Evolutionary conservation across 2,888 invertebrate species (phyloP), one percentile per base, ranked within the genome.

Genomic region (Sarcophaga rosellei): DNA sequence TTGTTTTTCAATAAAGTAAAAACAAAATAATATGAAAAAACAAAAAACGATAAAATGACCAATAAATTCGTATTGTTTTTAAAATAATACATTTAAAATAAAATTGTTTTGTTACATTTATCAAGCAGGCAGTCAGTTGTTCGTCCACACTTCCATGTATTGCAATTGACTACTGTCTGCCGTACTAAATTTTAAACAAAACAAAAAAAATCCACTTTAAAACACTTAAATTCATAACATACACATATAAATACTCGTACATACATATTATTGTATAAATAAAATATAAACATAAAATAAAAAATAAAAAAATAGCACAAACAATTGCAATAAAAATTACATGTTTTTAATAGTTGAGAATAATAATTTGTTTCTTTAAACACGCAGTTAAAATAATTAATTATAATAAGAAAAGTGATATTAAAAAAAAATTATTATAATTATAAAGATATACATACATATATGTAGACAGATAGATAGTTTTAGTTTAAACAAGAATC

Each of bases 281-380:
- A 78, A 77, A 81, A 78, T 75, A 66, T 25, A 62, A n/a, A 53
- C 75, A 59, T 57, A 53, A 47, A 70, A 70, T 25, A 15, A 68
- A 63, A 61, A 72, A 68, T 70, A 80, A 11, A 72, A 81, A 81
- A 84, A 81, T 86, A 86, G 84, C 86, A 86, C 84, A 75, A 75
- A 81, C n/a, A 78, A 69, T 83, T 79, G 75, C 70, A 86, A 75
- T 78, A 81, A 57, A 86, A 77, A 86, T 76, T 70, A 69, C 25
- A 62, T 4, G 53, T 53, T 53, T 47, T 75, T 66, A 35, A 81
- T 68, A 76, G 62, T 81, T 85, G 44, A 59, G 47, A 68, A 53
- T 72, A 72, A 59, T 63, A 47, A 53, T 65, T 15, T 66, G 17
- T 53, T 15, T 35, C 10, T 35, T 45, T 63, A 25, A 20, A n/a